Evolutionary conservation across 2,113 vertebrate genomes (phyloP), one percentile per base, ranked within the genome.

Genomic region (Chinchilla lanigera): DNA sequence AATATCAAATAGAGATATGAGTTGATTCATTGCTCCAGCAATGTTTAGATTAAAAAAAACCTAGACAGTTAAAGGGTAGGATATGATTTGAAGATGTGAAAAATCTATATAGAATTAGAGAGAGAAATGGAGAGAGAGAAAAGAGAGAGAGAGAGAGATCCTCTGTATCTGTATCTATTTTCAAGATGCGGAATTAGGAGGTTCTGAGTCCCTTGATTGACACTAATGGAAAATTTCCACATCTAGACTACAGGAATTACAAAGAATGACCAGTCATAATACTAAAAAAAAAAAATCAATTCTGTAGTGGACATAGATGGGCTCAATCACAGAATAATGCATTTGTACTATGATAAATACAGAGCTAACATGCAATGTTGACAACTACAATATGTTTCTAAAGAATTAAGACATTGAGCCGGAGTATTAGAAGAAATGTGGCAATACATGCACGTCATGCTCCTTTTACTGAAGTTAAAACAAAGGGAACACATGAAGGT

Each of bases 21-120:
- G 19, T 56, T 92, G 12, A 92, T 75, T 86, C 19, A 10, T 22
- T 78, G 44, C 7, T 75, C 26, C 19, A 26, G 26, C 63, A 38
- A 87, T 95, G 47, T 73, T 94, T 78, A 90, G 60, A 73, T 16
- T 75, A 89, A 71, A 78, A 56, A 71, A 90, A 96, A 83, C 85
- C n/a, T 26, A 94, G 44, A 13, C 24, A 67, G 11, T 60, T 13
- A 71, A 61, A 41, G 14, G 47, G n/a, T 67, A 33, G 47, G 85
- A 71, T 90, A 54, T 56, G 73, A 52, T 47, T 85, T 13, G 11
- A 95, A 95, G 19, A 16, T 94, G n/a, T 26, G 8, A 8, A 56
- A 38, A 9, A 89, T 95, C 30, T 50, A 86, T 47, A 89, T 30
- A 92, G 81, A 96, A 93, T 86, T 26, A 38, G 44, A 60, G 5